A percentile compares a stretch with the other conserved stretches of the same genome.
Evolutionary conservation across 2,888 invertebrate genomes (phyloP).

Genomic region (Exocentrus adspersus): DNA sequence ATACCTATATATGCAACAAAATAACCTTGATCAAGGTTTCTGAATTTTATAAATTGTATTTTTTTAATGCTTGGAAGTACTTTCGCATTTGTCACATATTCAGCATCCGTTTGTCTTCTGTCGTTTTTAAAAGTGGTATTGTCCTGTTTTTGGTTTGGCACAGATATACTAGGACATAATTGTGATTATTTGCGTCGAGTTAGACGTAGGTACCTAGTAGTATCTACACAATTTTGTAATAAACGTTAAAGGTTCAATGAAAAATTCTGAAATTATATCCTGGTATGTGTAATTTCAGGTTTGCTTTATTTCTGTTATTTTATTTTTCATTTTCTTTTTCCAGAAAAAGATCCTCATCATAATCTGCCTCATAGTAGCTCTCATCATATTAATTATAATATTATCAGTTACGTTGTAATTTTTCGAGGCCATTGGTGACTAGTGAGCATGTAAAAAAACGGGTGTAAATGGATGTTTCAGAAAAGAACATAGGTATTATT

Average conservation of each 20-base stretch:
- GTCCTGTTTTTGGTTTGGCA: neutral
- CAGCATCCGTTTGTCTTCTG: neutral
- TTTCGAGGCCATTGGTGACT: constrained; percentile 10
- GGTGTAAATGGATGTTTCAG: constrained; percentile 28
- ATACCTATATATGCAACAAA: no score
- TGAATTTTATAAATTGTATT: no score
- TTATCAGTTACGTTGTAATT: constrained; percentile 63
- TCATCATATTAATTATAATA: constrained; percentile 81
- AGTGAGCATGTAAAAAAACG: constrained; percentile 25
- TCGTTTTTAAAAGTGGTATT: neutral
- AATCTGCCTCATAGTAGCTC: constrained; percentile 82
- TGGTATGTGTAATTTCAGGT: constrained; percentile 12
- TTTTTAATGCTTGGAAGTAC: no score
- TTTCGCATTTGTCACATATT: neutral
- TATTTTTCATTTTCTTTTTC: constrained; percentile 70
- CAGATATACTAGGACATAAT: neutral
- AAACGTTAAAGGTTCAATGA: no score
- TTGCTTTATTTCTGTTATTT: constrained; percentile 61
- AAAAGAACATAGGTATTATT: constrained; percentile 24
- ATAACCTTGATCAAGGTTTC: no score
- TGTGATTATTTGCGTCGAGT: no score
- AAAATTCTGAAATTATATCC: constrained; percentile 16
- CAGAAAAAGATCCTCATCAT: constrained; percentile 92
- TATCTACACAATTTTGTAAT: no score
- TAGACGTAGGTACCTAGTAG: no score